Evolutionary conservation across 37 sponge, comb jelly and placozoan genomes (phyloP).

Genomic region (Hormiphora californensis): DNA sequence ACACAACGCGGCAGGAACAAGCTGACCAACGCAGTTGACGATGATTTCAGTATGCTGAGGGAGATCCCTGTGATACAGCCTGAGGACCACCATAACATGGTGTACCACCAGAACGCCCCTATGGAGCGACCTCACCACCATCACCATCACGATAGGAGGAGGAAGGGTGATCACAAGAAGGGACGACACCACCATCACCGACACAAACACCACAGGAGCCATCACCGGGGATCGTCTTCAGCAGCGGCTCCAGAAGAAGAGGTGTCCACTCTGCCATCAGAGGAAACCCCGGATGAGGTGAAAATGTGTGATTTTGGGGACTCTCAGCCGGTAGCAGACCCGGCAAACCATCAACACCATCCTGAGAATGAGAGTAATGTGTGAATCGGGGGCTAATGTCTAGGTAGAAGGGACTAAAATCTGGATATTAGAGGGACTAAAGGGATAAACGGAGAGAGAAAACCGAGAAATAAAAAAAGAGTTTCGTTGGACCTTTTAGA

Average conservation of each 20-base stretch:
- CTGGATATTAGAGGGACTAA: no score
- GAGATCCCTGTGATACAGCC: constrained; percentile 15
- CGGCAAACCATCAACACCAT: neutral
- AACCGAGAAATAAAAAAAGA: no score
- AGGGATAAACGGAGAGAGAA: no score
- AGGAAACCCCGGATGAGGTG: constrained; percentile 19
- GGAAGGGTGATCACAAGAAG: neutral
- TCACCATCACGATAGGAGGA: neutral
- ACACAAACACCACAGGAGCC: neutral
- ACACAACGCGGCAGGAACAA: neutral
- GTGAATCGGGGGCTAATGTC: no score
- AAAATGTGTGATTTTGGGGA: constrained; percentile 42
- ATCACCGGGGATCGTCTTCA: neutral
- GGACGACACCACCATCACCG: neutral
- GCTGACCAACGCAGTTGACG: constrained; percentile 32
- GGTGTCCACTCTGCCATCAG: neutral
- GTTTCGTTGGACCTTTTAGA: no score
- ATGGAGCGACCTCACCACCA: constrained; percentile 49
- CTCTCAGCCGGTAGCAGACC: constrained; percentile 9
- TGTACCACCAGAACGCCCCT: constrained; percentile 34
- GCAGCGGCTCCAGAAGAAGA: neutral
- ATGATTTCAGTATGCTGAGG: neutral
- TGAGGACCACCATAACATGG: constrained; percentile 31
- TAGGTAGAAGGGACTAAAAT: no score
- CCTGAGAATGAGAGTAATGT: constrained; percentile 8